Percentiles rank a stretch among this genome's conserved stretches.
Evolutionary conservation across 2,888 invertebrate genomes (phyloP).

Genomic region (Vandiemenella viatica): DNA sequence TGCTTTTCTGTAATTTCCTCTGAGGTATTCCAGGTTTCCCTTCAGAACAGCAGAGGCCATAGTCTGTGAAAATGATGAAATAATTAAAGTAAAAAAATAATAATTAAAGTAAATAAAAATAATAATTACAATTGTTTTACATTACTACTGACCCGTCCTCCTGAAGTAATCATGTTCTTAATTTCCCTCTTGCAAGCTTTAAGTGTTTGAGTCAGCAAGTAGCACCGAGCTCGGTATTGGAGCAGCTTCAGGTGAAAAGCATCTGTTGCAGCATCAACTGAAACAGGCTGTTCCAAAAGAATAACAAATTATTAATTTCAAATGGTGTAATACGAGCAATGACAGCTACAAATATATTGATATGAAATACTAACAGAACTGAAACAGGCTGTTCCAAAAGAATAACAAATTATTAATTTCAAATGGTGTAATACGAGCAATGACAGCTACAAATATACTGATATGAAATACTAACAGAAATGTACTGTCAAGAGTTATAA

Average conservation of each 20-base stretch:
- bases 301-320: too few relatives aligned
- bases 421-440: too few relatives aligned
- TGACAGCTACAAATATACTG: too few relatives aligned
- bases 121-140: neutral
- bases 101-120: slow-evolving; percentile 4
- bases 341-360: too few relatives aligned
- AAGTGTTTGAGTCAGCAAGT: slow-evolving; percentile 38
- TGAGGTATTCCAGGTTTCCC: slow-evolving; percentile 47
- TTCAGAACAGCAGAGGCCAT: slow-evolving; percentile 39
- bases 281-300: slow-evolving; percentile 9
- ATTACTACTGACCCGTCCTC: slow-evolving; percentile 32
- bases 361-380: too few relatives aligned
- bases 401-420: too few relatives aligned
- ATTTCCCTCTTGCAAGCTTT: slow-evolving; percentile 33
- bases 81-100: slow-evolving; percentile 7
- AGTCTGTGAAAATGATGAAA: slow-evolving; percentile 31
- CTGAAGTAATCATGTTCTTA: slow-evolving; percentile 29
- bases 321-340: too few relatives aligned
- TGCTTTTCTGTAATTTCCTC: slow-evolving; percentile 45
- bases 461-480: too few relatives aligned
- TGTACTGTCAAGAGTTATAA: too few relatives aligned
- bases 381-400: too few relatives aligned
- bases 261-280: slow-evolving; percentile 31
- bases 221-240: slow-evolving; percentile 44
- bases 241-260: slow-evolving; percentile 36